Base-by-base conservation (phyloP, 2,888 invertebrate species). In the Neocrepidodera transversa region DNA sequence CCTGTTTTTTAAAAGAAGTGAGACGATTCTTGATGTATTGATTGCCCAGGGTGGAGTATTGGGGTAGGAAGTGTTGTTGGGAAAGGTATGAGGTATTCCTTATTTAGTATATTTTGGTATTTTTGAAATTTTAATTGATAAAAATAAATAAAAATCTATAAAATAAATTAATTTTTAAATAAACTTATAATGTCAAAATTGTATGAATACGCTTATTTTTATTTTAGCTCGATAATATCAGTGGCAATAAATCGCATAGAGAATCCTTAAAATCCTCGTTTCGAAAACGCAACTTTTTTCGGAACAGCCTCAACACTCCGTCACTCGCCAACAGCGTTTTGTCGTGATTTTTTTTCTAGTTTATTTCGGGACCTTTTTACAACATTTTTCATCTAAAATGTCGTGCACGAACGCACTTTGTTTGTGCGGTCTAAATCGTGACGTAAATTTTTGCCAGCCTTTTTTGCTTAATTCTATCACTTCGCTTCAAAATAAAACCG, bases 381-480 rank as follows among this genome's bases (percentile, higher is more conserved):
- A 36, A 50, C 45, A 47, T 48, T 48, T 35, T 30, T 49, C 42
- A 62, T 62, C 35, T 36, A n/a, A 43, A 49, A 62, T 62, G 55
- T 59, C 49, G 47, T 26, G 56, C 62, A 62, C 62, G 62, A 52
- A 47, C 58, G 42, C 52, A 59, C 58, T 62, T 59, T 62, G 62
- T 62, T 62, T 58, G 62, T 49, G 59, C 58, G 56, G 62, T 53
- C 52, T 52, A 49, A 42, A 51, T 42, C 62, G 62, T 62, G 62
- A 62, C 58, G 50, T 28, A 58, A 36, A 62, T 58, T 62, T 51
- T 54, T 17, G 49, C 17, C 18, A 14, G 23, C 14, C 36, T 36
- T 56, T 53, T 58, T 38, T 38, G 35, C 45, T 38, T 45, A 53
- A 53, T 53, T 53, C 53, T 45, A 45, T 53, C 53, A 53, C 20